A percentile compares a stretch with the other conserved stretches of the same genome.
Evolutionary conservation across 2,113 vertebrate genomes (phyloP).

Genomic region (Patagioenas fasciata): DNA sequence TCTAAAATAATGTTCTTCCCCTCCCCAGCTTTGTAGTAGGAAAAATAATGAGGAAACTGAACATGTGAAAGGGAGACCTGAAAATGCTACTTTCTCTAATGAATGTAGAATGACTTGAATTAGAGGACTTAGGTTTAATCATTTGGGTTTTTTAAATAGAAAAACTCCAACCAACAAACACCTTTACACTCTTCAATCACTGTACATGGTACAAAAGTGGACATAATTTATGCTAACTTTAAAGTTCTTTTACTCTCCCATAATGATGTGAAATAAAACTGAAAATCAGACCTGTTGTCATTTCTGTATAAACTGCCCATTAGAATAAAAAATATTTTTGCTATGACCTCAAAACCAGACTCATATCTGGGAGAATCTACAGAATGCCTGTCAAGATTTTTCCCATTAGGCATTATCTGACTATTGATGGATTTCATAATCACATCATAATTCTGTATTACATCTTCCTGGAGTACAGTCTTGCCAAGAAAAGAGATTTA

Average conservation of each 20-base stretch:
- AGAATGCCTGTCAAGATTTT: neutral
- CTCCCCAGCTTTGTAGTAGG: neutral
- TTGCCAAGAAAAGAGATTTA: neutral
- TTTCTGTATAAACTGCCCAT: neutral
- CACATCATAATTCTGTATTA: neutral
- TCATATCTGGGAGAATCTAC: neutral
- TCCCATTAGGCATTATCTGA: neutral
- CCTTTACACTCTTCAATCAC: neutral
- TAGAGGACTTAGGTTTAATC: neutral
- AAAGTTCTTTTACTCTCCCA: neutral
- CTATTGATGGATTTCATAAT: neutral
- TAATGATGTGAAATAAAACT: neutral
- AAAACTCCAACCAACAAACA: rapidly evolving
- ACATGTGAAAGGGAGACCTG: neutral
- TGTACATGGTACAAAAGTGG: neutral
- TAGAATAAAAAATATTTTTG: neutral
- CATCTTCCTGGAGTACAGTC: neutral
- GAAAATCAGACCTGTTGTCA: neutral
- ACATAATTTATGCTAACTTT: neutral
- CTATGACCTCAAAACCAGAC: neutral
- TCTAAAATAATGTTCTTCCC: neutral
- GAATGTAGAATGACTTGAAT: neutral
- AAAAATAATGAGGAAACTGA: neutral
- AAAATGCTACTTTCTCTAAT: neutral
- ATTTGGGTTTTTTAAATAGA: neutral